Base-by-base conservation (phyloP, 2,888 invertebrate genomes). In the Apotomis capreana region DNA sequence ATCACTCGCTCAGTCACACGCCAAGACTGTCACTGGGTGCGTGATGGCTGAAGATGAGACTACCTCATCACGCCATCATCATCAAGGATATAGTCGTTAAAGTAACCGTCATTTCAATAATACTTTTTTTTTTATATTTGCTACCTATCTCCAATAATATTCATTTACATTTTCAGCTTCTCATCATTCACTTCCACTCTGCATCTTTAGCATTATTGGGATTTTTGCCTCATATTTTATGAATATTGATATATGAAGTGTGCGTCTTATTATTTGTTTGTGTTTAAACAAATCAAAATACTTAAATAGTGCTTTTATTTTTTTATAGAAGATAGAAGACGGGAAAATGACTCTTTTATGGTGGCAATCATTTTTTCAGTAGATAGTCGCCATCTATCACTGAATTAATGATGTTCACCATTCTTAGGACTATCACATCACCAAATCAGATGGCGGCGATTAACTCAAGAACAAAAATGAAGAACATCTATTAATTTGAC, bases 1-100 rank as follows among this genome's bases (percentile, higher is more conserved):
- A 62, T 76, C 78, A 75, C 65, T 12, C 26, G 26, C 73, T 71
- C 75, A 78, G 77, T 75, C 62, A 78, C 77, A 79, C 75, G 76
- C 61, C 15, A 4, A 68, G 69, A 70, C 69, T 78, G 76, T 79
- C 78, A 80, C 78, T 79, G 76, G 77, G 75, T 73, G 63, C 72
- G 73, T 78, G 76, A 76, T 76, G 65, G 71, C 71, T 71, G 52
- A 52, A 52, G 73, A 60, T 69, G 13, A 51, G 61, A 52, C 62
- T 67, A 59, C n/a, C 15, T 57, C 69, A 69, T 73, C 63, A 44
- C 52, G 60, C 4, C 37, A 9, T n/a, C 15, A 54, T 57, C 65
- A 49, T 52, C 37, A 37, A 26, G 36, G 4, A 4, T n/a, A 4
- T 40, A 37, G 54, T 54, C 13, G 51, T 54, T 37, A 26, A 40